phyloP scores from a whole-genome alignment of 2,113 vertebrate species.

The Morone saxatilis region DNA sequence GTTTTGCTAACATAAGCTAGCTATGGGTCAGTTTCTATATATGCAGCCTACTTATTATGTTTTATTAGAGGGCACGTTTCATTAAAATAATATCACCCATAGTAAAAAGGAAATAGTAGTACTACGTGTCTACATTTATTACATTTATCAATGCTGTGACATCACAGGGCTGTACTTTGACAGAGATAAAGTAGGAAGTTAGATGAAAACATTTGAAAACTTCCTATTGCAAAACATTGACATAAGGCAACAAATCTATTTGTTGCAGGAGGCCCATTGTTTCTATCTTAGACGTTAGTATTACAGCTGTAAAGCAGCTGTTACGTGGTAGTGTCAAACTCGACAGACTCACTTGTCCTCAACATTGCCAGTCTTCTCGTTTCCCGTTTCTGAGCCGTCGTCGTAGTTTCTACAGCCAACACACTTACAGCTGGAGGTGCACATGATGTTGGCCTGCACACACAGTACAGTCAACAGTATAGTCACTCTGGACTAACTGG shows the following conservation, averaged over 20 bases:
- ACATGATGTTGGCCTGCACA: slow-evolving; percentile 93
- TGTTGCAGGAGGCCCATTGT: neutral
- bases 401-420: slow-evolving; percentile 93
- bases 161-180: neutral
- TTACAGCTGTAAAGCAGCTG: neutral
- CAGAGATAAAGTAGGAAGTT: neutral
- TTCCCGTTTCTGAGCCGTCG: slow-evolving; percentile 73
- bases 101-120: too few relatives aligned
- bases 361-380: neutral
- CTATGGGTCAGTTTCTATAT: too few relatives aligned
- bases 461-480: neutral
- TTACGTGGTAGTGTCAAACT: neutral
- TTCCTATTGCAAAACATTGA: too few relatives aligned
- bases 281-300: neutral
- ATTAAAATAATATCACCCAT: too few relatives aligned
- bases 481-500: neutral
- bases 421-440: slow-evolving; percentile 94
- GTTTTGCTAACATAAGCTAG: too few relatives aligned
- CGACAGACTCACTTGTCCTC: slow-evolving; percentile 54
- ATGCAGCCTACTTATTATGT: too few relatives aligned
- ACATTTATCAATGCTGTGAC: neutral
- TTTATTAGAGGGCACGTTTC: too few relatives aligned
- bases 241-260: neutral
- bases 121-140: too few relatives aligned
- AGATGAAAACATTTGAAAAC: neutral